phyloP scores from a whole-genome alignment of 2,113 vertebrate genomes.

The Labrus mixtus region DNA sequence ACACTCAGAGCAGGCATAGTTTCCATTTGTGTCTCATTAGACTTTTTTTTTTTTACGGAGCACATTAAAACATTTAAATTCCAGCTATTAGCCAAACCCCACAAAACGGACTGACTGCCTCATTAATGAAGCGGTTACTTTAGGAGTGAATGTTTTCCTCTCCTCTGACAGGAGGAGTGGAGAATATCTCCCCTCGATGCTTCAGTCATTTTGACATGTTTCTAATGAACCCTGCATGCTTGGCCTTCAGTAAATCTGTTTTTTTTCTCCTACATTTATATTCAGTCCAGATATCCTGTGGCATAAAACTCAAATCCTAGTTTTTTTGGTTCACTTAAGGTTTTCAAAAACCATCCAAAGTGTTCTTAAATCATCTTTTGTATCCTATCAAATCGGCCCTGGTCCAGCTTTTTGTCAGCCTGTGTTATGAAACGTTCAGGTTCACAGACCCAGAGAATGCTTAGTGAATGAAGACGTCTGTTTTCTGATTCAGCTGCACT shows the following conservation, averaged over 20 bases:
- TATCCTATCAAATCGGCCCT: neutral
- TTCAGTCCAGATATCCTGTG: slow-evolving; percentile 17
- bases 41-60: slow-evolving; percentile 21
- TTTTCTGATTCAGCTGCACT: slow-evolving; percentile 40
- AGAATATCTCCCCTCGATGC: no score
- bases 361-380: neutral
- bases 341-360: neutral
- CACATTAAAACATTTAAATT: slow-evolving; percentile 15
- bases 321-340: neutral
- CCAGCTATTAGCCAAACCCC: slow-evolving; percentile 21
- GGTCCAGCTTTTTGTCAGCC: slow-evolving; percentile 7
- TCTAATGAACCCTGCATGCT: slow-evolving; percentile 33
- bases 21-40: slow-evolving; percentile 36
- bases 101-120: slow-evolving; percentile 34
- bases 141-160: slow-evolving; percentile 14
- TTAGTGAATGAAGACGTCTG: slow-evolving; percentile 20
- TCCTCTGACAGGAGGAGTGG: slow-evolving; percentile 10
- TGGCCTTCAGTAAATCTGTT: neutral
- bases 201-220: slow-evolving; percentile 28
- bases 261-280: slow-evolving; percentile 2
- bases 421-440: neutral
- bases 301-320: slow-evolving; percentile 12
- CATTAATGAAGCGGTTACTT: slow-evolving; percentile 30
- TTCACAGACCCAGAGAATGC: neutral
- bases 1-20: slow-evolving; percentile 8